A percentile compares a stretch with the other conserved stretches of the same genome.
These are phyloP conservation scores for Tineola bisselliella DNA, from an alignment of 2,888 invertebrate genomes.

Conservation along the genomic window DNA sequence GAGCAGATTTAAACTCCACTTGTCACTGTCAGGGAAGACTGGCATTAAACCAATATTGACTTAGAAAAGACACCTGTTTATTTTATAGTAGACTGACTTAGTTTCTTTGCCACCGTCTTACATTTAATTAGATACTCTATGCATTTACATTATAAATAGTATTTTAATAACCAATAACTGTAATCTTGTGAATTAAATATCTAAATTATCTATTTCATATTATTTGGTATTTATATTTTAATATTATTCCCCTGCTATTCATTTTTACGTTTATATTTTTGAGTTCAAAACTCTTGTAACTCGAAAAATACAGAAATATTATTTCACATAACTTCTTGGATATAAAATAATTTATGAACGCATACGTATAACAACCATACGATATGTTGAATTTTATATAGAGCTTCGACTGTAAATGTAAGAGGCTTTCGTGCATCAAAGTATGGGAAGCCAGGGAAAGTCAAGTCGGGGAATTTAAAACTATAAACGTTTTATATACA, in stretches of 20 bases:
- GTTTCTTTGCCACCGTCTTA: not conserved
- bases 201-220: too few relatives aligned
- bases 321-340: not conserved
- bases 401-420: not conserved
- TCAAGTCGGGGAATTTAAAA: not conserved
- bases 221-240: too few relatives aligned
- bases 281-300: not conserved
- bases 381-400: not conserved
- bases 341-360: not conserved
- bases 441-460: not conserved
- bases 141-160: not conserved
- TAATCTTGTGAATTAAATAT: too few relatives aligned
- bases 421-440: not conserved
- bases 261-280: too few relatives aligned
- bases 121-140: not conserved
- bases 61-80: constrained; percentile 6
- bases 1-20: not conserved
- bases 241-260: too few relatives aligned
- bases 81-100: not conserved
- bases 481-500: too few relatives aligned
- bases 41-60: constrained; percentile 1
- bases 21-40: not conserved
- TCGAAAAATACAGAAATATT: not conserved
- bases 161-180: too few relatives aligned
- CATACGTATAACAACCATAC: not conserved